Evolutionary conservation across 2,888 invertebrate genomes (phyloP), one percentile per base, ranked within the genome.

Genomic region (Pristionchus fissidentatus): DNA sequence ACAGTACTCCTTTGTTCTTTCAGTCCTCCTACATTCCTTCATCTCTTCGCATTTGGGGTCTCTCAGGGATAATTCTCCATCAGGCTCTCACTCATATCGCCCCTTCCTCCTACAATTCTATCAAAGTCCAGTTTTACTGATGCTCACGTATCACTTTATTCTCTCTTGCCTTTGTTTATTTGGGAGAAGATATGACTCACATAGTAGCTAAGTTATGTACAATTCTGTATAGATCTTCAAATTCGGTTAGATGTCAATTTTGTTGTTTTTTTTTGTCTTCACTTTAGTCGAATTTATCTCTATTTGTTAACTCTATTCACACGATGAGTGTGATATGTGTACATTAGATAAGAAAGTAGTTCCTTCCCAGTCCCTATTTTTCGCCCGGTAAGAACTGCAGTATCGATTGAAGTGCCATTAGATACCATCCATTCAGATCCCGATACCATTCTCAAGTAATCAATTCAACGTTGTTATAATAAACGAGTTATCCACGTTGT

Each of bases 21-120:
- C 84, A 79, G 78, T 46, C 75, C 19, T 73, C 84, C 32, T 84
- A 66, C 38, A 77, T 81, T 15, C 78, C 84, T 55, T 77, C 82
- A 7, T 62, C 55, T 19, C 41, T 26, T 32, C 85, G 88, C 13
- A 85, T 90, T 55, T 90, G 90, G 90, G 90, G 90, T 10, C 85
- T 90, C 13, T 85, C 89, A 0, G 90, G 88, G 0, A 85, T 87
- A 7, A 88, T 90, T 83, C 85, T 89, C 10, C 87, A 88, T 80
- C 87, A 89, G 73, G 80, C 86, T 13, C 83, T 90, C 43, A 81
- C 85, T 15, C 83, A 85, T n/a, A 60, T 89, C 10, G 62, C 85
- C 35, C 89, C 88, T 1, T 84, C 84, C 38, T 19, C 29, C 15
- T 77, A 77, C 32, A 38, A 77, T 8, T 8, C 77, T 26, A 49